A percentile compares a stretch with the other conserved stretches of the same genome.
phyloP scores from a whole-genome alignment of 2,113 vertebrate species.

The Diadophis punctatus region DNA sequence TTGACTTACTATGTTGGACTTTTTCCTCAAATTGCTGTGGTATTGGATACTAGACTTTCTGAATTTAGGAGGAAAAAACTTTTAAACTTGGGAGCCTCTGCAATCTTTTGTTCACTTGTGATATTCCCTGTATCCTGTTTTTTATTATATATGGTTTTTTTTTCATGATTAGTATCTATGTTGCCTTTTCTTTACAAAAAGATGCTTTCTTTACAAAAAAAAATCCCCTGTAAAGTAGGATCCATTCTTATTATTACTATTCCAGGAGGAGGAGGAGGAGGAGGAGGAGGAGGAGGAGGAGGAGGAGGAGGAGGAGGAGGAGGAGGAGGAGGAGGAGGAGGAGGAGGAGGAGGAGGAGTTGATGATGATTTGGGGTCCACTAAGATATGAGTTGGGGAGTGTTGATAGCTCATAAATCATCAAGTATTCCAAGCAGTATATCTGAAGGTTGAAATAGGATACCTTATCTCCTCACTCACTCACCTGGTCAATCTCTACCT shows the following conservation, averaged over 20 bases:
- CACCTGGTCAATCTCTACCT: constrained; percentile 9
- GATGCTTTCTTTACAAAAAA: not conserved
- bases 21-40: not conserved
- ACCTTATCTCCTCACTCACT: not conserved
- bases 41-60: not conserved
- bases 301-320: no score
- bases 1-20: not conserved
- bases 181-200: not conserved
- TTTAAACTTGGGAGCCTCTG: not conserved
- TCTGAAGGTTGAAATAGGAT: constrained; percentile 17
- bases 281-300: no score
- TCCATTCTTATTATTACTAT: not conserved
- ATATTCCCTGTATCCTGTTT: not conserved
- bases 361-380: constrained; percentile 5
- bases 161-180: not conserved
- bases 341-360: constrained; percentile 9
- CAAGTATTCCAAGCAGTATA: constrained; percentile 26
- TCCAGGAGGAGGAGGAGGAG: no score
- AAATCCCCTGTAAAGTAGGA: not conserved
- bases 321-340: no score
- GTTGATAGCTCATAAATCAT: constrained; percentile 33
- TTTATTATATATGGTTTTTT: not conserved
- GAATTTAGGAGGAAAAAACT: not conserved
- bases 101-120: not conserved
- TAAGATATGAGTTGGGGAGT: constrained; percentile 24